Evolutionary conservation across 1,140 invertebrate genomes (phyloP), one percentile per base, ranked within the genome.

Genomic region (Atta colombica): DNA sequence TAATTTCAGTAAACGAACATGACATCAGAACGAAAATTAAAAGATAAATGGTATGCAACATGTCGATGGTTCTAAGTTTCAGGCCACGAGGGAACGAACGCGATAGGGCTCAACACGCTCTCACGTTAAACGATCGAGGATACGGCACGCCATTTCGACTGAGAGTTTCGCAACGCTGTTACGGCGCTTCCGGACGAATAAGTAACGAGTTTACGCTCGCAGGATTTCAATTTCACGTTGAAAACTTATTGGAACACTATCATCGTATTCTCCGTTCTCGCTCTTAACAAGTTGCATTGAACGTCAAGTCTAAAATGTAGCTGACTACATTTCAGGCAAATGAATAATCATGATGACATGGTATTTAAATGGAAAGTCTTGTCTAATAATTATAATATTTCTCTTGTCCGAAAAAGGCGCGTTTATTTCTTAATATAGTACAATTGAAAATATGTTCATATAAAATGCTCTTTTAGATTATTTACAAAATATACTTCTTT

Each of bases 201-300:
- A 84, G 55, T 82, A 82, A 82, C 80, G 80, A 82, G 55, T 84
- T 84, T 84, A 75, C 80, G 69, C 80, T 74, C 45, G 68, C 69
- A 51, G 69, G 80, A 84, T 84, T 84, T 84, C 80, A 84, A 84
- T 84, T 84, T 84, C 55, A 8, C 58, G 80, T 61, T 31, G 69
- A 74, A 75, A 84, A 84, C 80, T 84, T 75, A 84, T 84, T 84
- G 80, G 69, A 51, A 84, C 39, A 25, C 53, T 63, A 84, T 84
- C 55, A 21, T 39, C 68, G 68, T 82, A 74, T 49, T 55, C 39
- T 61, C 25, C 49, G 21, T 49, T 25, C 65, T 55, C 49, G 31
- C 16, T 81, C 31, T 25, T 74, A 84, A 84, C 69, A 72, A 84
- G 55, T 45, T 84, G 55, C 80, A 84, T 75, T 84, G 69, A 84